These are phyloP conservation scores for Capricornis sumatraensis DNA, from an alignment of 2,113 vertebrate genomes.

Conservation along the genomic window DNA sequence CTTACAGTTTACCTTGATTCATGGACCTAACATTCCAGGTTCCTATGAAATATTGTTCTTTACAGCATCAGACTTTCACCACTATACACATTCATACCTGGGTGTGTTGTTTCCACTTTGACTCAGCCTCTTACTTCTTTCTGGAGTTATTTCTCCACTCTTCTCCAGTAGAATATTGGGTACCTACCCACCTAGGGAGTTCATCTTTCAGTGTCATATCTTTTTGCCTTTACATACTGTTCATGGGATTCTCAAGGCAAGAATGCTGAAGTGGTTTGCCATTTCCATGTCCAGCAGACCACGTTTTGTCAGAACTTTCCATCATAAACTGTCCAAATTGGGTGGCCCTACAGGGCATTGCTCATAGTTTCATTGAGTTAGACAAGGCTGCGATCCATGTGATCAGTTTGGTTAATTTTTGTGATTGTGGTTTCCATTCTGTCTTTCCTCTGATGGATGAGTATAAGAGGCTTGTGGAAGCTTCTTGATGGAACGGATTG, in stretches of 20 bases:
- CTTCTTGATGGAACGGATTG: not conserved
- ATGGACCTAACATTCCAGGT: not conserved
- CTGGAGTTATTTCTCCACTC: not conserved
- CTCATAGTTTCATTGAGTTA: not conserved
- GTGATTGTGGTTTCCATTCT: not conserved
- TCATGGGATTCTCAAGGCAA: not conserved
- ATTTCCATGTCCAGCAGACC: fast-evolving
- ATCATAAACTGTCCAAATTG: not conserved
- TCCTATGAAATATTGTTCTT: not conserved
- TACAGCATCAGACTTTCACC: not conserved
- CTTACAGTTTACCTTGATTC: not conserved
- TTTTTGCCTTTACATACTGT: not conserved
- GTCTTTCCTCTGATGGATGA: not conserved
- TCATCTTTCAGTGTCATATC: not conserved
- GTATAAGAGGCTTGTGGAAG: not conserved
- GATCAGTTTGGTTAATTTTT: not conserved
- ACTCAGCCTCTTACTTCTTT: not conserved
- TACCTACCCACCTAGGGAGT: not conserved
- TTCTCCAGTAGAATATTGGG: not conserved
- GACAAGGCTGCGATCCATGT: not conserved
- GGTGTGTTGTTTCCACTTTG: not conserved
- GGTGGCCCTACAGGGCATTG: not conserved
- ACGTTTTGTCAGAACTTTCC: not conserved
- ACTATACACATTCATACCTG: not conserved
- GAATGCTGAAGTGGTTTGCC: not conserved